Conservation (phyloP, 2,888 invertebrate species). For the Miltochrista miniata region DNA sequence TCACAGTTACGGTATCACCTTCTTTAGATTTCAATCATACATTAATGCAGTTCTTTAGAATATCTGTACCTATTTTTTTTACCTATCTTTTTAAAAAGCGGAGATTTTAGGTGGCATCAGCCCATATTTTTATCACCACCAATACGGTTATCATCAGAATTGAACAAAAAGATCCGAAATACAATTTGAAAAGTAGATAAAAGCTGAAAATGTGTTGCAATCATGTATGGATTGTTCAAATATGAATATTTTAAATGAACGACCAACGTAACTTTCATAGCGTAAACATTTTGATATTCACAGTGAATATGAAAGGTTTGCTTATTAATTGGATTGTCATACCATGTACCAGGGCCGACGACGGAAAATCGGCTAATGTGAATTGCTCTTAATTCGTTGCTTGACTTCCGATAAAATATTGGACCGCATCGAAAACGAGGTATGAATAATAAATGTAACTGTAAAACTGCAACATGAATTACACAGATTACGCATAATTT, state of each 20-base stretch:
- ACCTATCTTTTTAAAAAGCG: too few relatives aligned
- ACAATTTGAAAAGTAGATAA: too few relatives aligned
- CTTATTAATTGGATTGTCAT: slow-evolving; percentile 78
- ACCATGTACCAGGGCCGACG: slow-evolving; percentile 53
- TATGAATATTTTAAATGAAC: slow-evolving; percentile 76
- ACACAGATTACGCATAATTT: too few relatives aligned
- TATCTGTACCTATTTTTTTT: too few relatives aligned
- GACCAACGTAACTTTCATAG: slow-evolving; percentile 59
- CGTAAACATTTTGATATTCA: slow-evolving; percentile 74
- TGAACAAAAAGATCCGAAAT: too few relatives aligned
- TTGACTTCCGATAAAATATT: slow-evolving; percentile 61
- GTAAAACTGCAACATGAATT: slow-evolving; percentile 31
- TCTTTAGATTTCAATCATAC: too few relatives aligned
- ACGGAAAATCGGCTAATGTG: slow-evolving; percentile 66
- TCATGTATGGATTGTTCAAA: slow-evolving; percentile 63
- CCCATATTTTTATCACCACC: too few relatives aligned
- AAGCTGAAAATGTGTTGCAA: slow-evolving; percentile 35
- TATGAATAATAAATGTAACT: slow-evolving; percentile 62
- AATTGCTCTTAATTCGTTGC: slow-evolving; percentile 71
- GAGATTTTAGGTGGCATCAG: too few relatives aligned
- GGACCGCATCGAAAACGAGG: slow-evolving; percentile 43
- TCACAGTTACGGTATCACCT: too few relatives aligned
- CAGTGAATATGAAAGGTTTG: slow-evolving; percentile 74
- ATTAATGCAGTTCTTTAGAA: too few relatives aligned
- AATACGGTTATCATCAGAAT: too few relatives aligned